Base-by-base conservation (phyloP, 1,140 invertebrate species). In the Drosophila pseudoananassae region DNA sequence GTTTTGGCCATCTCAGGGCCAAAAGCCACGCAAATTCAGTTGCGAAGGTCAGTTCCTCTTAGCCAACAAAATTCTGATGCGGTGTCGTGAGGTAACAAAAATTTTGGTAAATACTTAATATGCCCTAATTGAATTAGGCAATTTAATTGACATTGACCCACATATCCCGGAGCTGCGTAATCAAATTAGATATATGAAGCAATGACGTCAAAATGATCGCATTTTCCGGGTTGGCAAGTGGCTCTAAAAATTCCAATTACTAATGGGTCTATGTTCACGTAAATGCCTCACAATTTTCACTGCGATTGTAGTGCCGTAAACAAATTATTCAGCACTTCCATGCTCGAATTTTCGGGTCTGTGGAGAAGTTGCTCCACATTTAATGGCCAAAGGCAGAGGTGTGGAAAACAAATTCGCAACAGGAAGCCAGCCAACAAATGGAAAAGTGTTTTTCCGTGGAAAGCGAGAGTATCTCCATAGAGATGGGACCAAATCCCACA, bases 351-450 rank as follows among this genome's bases (percentile, higher is more conserved):
- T 80, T 46, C 45, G 38, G 27, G 45, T 29, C 45, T 40, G 58
- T 40, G 40, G 27, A 52, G 82, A 64, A 63, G 74, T 85, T 85
- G 82, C 81, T 71, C 78, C 84, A 85, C 70, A 85, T 87, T 75
- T 85, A 85, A 85, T 81, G 59, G 70, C 47, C 55, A 46, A 20
- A 46, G 25, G 31, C 50, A 50, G 54, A 60, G 57, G 59, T 66
- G 71, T 72, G 76, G 55, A 56, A 81, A 80, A 75, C 51, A 80
- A 76, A 83, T 83, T 83, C 80, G 80, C 80, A 83, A 83, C 80
- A 83, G 80, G 80, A 83, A 83, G 57, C 60, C 47, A 63, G 59
- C 47, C n/a, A 33, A 63, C 49, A 63, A 61, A 57, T 58, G 58
- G 55, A 59, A 59, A 55, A 71, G 56, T 20, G 17, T 46, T 46